Base-by-base conservation (phyloP, 2,888 invertebrate species). In the Andrena trimmerana region DNA sequence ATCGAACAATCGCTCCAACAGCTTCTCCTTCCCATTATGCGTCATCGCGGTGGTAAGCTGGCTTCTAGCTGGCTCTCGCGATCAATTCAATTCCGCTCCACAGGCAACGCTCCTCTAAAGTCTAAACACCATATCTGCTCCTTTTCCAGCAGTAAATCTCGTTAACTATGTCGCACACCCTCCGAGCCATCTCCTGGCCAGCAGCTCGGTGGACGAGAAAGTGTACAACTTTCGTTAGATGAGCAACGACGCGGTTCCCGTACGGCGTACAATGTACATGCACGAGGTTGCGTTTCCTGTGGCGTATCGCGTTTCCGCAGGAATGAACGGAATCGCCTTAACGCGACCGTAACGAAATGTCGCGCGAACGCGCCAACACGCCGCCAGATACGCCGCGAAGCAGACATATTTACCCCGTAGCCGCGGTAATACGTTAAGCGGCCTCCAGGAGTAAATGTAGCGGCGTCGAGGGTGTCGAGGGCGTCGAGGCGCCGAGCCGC, bases 221-320 rank as follows among this genome's bases (percentile, higher is more conserved):
- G 31, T 31, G 8, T 63, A 29, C 24, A 66, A 78, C 73, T 78
- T 79, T 57, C 67, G 59, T 63, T 20, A 3, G 2, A n/a, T 27
- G 59, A 4, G 5, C 70, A 82, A 31, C 29, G 76, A 65, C 29
- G 75, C 83, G 42, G 42, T 42, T 16, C 42, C 76, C 66, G 54
- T 27, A 27, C 27, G 20, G 20, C 20, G 20, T 20, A 20, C 20
- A 20, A 20, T 20, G 20, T 27, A n/a, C 33, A 71, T 29, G 29
- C 36, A 27, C 60, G 36, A 48, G 48, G 68, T 57, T 59, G 48
- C 65, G 42, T 59, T 66, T 42, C 16, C 42, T 42, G 24, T 50
- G 79, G 81, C 80, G 92, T 93, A 93, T 93, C 93, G 91, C 90
- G 90, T 93, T 93, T 93, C 93, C 92, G 89, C 92, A 92, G 91